Evolutionary conservation across 2,888 invertebrate species (phyloP).

Genomic region (Lithophane semibrunnea): DNA sequence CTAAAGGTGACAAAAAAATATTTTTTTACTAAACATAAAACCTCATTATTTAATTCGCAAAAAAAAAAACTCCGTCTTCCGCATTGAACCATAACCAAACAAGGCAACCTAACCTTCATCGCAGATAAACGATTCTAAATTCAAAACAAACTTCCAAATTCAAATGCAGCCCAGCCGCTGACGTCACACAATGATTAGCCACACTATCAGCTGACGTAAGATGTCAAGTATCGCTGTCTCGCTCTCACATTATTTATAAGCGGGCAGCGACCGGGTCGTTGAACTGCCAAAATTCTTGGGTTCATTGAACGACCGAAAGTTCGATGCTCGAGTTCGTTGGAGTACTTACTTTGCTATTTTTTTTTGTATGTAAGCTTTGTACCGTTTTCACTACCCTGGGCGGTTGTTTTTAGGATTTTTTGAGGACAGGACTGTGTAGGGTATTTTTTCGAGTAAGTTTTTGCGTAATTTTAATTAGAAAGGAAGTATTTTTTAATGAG

Average conservation of each 20-base stretch:
- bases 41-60: neutral
- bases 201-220: constrained; percentile 65
- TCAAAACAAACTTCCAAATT: constrained; percentile 53
- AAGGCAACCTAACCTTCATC: constrained; percentile 25
- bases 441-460: neutral
- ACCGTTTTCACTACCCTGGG: constrained; percentile 39
- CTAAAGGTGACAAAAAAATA: neutral
- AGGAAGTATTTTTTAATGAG: neutral
- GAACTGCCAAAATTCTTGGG: constrained; percentile 84
- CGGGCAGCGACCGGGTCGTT: constrained; percentile 80
- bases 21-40: neutral
- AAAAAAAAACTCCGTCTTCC: constrained; percentile 18
- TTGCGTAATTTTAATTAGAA: neutral
- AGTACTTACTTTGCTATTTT: constrained; percentile 57
- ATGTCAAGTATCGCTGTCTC: constrained; percentile 48
- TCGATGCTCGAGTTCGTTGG: constrained; percentile 39
- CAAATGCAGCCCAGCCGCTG: constrained; percentile 45
- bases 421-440: too few species aligned
- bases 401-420: constrained; percentile 8
- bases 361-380: constrained; percentile 44
- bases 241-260: constrained; percentile 74
- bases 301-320: constrained; percentile 83
- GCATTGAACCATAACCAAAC: constrained; percentile 12
- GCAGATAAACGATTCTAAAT: constrained; percentile 33
- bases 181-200: constrained; percentile 59